Base-by-base conservation (phyloP, 1,140 invertebrate species). In the Anadara kagoshimensis region DNA sequence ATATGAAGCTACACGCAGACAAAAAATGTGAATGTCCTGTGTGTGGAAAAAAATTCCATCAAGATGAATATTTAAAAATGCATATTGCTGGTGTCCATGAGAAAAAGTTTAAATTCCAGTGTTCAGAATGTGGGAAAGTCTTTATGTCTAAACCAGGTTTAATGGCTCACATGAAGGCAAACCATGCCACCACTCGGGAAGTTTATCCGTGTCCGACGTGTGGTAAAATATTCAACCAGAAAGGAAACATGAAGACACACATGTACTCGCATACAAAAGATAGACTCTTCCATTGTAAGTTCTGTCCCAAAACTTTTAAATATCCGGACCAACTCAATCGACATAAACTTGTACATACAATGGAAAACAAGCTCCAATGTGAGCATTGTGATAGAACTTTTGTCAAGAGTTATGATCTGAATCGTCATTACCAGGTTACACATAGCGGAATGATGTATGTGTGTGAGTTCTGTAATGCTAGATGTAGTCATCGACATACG, bases 91-190 rank as follows among this genome's bases (percentile, higher is more conserved):
- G 84, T 24, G 89, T 90, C 7, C 91, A 92, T 78, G 76, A 87
- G 77, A 82, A 86, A 68, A 71, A 87, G 82, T 82, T 82, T 70
- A 79, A 82, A 41, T 79, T 85, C 54, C 86, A 89, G 51, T 91
- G 90, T 79, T 79, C 85, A 14, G 77, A 87, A 22, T 91, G 90
- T 78, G 87, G 85, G 12, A 90, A 90, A 78, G 79, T 88, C 53
- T 76, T 91, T 18, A 90, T 91, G 76, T 90, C 89, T 0, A 91
- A 90, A 75, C 90, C 90, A 62, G 90, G 90, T 16, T 76, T 91
- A 7, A 83, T 88, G 36, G 86, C 90, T 44, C 91, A 91, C 69
- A 85, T 89, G 5, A 84, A 83, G 45, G 76, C 85, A 61, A 88
- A 86, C 65, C 88, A 89, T 67, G 66, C 80, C 4, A 85, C 85